Evolutionary conservation across 2,888 invertebrate genomes (phyloP), one percentile per base, ranked within the genome.

Genomic region (Lysandra coridon): DNA sequence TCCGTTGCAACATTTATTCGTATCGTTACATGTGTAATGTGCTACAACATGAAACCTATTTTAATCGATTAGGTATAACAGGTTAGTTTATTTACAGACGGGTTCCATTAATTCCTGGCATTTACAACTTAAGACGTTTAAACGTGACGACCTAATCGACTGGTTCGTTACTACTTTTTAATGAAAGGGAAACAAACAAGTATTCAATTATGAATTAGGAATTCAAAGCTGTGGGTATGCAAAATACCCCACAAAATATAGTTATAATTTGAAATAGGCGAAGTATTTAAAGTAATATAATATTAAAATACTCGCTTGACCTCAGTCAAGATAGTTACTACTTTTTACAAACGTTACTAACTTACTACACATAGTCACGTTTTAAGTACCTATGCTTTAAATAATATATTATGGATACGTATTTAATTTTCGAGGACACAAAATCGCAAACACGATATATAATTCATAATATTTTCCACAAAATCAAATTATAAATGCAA

Each of bases 61-160:
- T 12, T 1, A 14, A 33, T 69, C 33, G 14, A 69, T 69, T 69
- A 23, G 23, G 23, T 23, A 23, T 23, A 23, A 69, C 69, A 69
- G 30, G 23, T 75, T 12, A 23, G 44, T 5, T 49, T 75, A 12
- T 5, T 49, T 75, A 12, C 44, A 44, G 49, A 49, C 49, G 23
- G 23, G 40, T 49, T 30, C 74, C 44, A 30, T 49, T 40, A 44
- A 23, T 44, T 44, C 40, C 74, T 74, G 74, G 12, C 74, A 74
- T 74, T 74, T 74, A 75, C 49, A 30, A 75, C 44, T 75, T 75
- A 37, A 75, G 74, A 75, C 74, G 23, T 75, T 23, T 7, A 75
- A 69, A 14, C 33, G 40, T 75, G 49, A 75, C 74, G 49, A 75
- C 4, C 23, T 75, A 49, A 75, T 75, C 74, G 49, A 4, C 12